Conservation (phyloP, 2,888 invertebrate genomes). For the Melangyna quadrimaculata region DNA sequence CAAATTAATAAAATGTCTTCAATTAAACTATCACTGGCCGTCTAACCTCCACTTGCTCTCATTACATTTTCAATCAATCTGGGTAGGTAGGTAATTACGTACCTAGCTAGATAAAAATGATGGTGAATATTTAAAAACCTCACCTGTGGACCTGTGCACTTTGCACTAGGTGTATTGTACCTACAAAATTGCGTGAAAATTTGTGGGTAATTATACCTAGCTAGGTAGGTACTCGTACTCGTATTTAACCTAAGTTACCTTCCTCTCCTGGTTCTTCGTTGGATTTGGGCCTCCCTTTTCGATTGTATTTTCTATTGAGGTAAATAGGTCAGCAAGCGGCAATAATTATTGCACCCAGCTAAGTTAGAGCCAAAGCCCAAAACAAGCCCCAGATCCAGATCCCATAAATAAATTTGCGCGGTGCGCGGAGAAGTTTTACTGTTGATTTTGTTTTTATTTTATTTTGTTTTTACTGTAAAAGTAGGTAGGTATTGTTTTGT, state of each 20-base stretch:
- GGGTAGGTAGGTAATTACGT: background rate
- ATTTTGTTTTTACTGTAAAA: background rate
- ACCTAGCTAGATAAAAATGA: background rate
- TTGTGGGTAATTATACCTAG: too few species aligned
- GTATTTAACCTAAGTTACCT: too few species aligned
- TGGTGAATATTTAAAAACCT: too few species aligned
- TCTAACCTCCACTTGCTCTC: background rate
- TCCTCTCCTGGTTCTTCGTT: background rate
- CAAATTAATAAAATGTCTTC: background rate
- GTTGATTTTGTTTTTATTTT: constrained; percentile 10
- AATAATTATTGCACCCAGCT: constrained; percentile 43
- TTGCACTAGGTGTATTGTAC: too few species aligned
- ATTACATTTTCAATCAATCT: background rate
- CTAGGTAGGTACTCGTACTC: background rate
- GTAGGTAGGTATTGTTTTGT: constrained; percentile 1
- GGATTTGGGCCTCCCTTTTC: background rate
- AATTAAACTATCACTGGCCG: background rate
- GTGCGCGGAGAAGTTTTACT: background rate
- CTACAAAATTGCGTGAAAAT: constrained; percentile 7
- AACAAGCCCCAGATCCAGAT: background rate
- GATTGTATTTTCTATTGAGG: background rate
- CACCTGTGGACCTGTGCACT: background rate
- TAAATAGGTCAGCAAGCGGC: constrained; percentile 66
- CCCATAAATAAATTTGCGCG: background rate
- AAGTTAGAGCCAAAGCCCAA: constrained; percentile 2